These are phyloP conservation scores for Myotis daubentonii DNA, from an alignment of 2,797 vertebrate genomes.

Conservation along the genomic window DNA sequence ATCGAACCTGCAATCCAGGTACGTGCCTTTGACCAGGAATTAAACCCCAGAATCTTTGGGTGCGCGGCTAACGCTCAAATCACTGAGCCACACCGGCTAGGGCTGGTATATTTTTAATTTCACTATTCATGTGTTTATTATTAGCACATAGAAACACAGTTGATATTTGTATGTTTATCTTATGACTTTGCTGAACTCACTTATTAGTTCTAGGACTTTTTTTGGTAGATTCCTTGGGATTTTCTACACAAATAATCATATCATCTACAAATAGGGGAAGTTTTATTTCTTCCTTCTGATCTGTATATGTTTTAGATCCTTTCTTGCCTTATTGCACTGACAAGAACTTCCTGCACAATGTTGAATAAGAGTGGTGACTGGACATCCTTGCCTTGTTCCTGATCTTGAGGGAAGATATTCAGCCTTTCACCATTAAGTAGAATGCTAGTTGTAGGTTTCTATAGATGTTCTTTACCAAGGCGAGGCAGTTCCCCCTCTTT, in stretches of 20 bases:
- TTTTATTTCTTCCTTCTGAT: neutral
- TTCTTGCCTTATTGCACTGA: neutral
- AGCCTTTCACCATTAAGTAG: neutral
- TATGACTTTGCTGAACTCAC: neutral
- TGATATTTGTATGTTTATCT: neutral
- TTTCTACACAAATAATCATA: neutral
- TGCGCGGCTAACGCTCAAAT: no score
- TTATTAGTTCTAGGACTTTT: neutral
- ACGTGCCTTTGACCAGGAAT: no score
- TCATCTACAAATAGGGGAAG: neutral
- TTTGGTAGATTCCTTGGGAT: neutral
- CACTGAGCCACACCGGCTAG: no score
- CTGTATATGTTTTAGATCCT: neutral
- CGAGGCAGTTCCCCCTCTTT: neutral
- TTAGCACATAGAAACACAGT: neutral
- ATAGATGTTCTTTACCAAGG: neutral
- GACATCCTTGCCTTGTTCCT: neutral
- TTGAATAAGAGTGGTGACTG: neutral
- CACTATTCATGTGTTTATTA: neutral
- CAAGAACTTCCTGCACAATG: neutral
- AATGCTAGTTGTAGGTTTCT: neutral
- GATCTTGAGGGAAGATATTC: neutral
- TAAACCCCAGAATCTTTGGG: no score
- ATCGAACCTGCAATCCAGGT: no score
- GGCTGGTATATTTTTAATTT: neutral